A percentile compares a stretch with the other conserved stretches of the same genome.
Evolutionary conservation across 2,113 vertebrate species (phyloP).

Genomic region (Elanus axillaris): DNA sequence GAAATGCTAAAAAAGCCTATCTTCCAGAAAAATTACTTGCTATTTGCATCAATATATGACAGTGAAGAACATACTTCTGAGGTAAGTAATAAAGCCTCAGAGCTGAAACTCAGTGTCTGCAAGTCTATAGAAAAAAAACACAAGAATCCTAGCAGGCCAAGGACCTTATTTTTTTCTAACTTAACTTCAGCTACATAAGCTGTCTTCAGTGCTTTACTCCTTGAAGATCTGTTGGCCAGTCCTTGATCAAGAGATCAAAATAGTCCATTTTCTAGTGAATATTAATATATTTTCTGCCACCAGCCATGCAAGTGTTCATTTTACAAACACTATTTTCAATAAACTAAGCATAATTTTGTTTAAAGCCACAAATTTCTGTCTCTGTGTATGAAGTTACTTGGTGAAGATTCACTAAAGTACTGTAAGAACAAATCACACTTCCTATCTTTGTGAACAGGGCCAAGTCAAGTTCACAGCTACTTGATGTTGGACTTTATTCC

Average conservation of each 20-base stretch:
- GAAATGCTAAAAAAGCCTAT: background rate
- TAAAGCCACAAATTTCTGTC: background rate
- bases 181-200: background rate
- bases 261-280: background rate
- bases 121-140: background rate
- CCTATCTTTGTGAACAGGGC: background rate
- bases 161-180: background rate
- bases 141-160: background rate
- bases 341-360: background rate
- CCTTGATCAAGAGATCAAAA: background rate
- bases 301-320: background rate
- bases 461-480: background rate
- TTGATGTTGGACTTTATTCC: background rate
- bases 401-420: background rate
- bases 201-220: background rate
- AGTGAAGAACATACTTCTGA: background rate
- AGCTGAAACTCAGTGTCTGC: background rate
- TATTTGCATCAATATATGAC: background rate
- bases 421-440: background rate
- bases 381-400: background rate
- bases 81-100: background rate
- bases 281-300: background rate
- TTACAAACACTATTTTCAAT: background rate
- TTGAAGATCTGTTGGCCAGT: background rate
- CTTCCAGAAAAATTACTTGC: background rate